These are phyloP conservation scores for Ferdinandea cuprea DNA, from an alignment of 2,888 invertebrate genomes.

Conservation along the genomic window DNA sequence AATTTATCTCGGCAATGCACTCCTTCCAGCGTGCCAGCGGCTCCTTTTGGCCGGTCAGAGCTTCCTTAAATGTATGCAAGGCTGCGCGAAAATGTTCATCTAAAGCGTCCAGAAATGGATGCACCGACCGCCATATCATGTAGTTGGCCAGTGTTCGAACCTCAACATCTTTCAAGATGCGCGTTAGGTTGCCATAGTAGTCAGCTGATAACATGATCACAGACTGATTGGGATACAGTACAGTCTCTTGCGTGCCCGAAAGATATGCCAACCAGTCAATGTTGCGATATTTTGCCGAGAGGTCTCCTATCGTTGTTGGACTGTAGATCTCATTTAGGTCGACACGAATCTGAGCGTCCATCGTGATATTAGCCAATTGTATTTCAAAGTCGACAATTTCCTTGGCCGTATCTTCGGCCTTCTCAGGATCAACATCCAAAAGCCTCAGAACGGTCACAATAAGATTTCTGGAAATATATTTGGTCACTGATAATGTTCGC, in stretches of 20 bases:
- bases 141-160: constrained; percentile 70
- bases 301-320: constrained; percentile 50
- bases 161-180: constrained; percentile 51
- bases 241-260: constrained; percentile 51
- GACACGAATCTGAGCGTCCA: constrained; percentile 34
- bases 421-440: constrained; percentile 65
- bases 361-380: constrained; percentile 74
- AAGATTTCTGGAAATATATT: constrained; percentile 42
- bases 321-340: constrained; percentile 63
- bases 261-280: constrained; percentile 73
- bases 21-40: constrained; percentile 93
- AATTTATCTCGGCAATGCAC: constrained; percentile 93
- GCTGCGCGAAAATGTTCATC: constrained; percentile 71
- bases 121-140: constrained; percentile 71
- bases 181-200: constrained; percentile 54
- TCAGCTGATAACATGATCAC: constrained; percentile 52
- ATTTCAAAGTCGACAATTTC: constrained; percentile 76
- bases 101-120: constrained; percentile 58
- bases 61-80: constrained; percentile 84
- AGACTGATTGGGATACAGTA: constrained; percentile 43
- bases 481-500: neutral
- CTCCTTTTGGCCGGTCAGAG: constrained; percentile 92
- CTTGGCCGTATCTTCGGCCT: constrained; percentile 63
- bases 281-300: constrained; percentile 49
- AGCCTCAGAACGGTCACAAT: constrained; percentile 62